Evolutionary conservation across 2,797 vertebrate species (phyloP).

Genomic region (Chloroceryle amazona): DNA sequence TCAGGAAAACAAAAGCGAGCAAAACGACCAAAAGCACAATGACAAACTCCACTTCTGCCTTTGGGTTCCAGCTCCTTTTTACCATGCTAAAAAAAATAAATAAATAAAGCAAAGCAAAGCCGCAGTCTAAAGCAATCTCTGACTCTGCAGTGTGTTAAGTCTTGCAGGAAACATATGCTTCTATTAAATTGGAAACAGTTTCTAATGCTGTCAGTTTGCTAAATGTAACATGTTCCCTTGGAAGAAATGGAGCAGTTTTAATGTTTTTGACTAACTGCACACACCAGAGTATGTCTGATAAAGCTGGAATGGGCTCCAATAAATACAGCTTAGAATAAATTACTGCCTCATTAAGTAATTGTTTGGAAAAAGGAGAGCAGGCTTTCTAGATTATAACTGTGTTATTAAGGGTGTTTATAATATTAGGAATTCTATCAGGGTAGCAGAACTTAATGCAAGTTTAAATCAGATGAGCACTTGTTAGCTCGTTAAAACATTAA

Average conservation of each 20-base stretch:
- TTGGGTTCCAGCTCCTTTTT: conserved; percentile 8
- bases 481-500: conserved; percentile 55
- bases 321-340: conserved; percentile 75
- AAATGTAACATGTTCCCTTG: conserved; percentile 31
- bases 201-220: conserved; percentile 61
- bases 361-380: conserved; percentile 64
- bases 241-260: conserved; percentile 44
- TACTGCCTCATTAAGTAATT: conserved; percentile 74
- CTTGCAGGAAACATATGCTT: conserved; percentile 64
- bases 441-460: conserved; percentile 31
- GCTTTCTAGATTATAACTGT: conserved; percentile 38
- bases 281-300: conserved; percentile 32
- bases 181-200: conserved; percentile 60
- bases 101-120: neutral
- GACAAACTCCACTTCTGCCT: neutral
- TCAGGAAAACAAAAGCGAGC: neutral
- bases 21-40: neutral
- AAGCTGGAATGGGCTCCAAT: conserved; percentile 54
- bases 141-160: conserved; percentile 2
- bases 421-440: conserved; percentile 45
- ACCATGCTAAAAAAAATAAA: neutral
- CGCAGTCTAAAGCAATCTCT: conserved; percentile 16
- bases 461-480: conserved; percentile 30
- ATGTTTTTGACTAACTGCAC: conserved; percentile 56
- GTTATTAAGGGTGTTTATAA: conserved; percentile 68